Evolutionary conservation across 1,140 invertebrate genomes (phyloP).

Genomic region (Gonioctena quinquepunctata): DNA sequence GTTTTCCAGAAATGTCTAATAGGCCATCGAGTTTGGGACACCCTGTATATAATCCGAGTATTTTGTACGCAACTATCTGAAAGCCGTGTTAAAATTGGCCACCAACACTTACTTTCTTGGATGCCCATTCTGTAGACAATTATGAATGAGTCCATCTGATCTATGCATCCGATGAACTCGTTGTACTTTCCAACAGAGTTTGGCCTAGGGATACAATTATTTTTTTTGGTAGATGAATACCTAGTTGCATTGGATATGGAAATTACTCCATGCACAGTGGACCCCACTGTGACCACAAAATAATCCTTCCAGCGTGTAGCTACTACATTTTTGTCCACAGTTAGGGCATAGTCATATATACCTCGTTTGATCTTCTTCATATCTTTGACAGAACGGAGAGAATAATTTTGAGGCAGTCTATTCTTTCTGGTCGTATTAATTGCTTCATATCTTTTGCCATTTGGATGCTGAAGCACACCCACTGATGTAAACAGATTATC

Average conservation of each 20-base stretch:
- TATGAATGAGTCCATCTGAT: conserved; percentile 39
- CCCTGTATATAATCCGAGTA: conserved; percentile 44
- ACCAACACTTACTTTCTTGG: conserved; percentile 50
- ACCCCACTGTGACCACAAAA: conserved; percentile 34
- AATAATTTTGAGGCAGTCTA: conserved; percentile 1
- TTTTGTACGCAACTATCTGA: conserved; percentile 45
- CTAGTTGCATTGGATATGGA: conserved; percentile 27
- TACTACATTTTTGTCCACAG: conserved; percentile 31
- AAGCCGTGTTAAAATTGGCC: conserved; percentile 46
- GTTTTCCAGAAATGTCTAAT: no score
- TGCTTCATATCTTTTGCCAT: neutral
- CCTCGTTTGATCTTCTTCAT: conserved; percentile 13
- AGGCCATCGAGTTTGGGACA: no score
- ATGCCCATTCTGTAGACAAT: conserved; percentile 49
- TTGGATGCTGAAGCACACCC: conserved; percentile 4
- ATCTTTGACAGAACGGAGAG: neutral
- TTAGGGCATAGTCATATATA: conserved; percentile 45
- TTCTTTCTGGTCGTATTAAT: conserved; percentile 20
- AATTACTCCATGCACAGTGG: conserved; percentile 25
- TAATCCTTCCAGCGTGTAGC: conserved; percentile 25
- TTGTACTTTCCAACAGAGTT: conserved; percentile 3
- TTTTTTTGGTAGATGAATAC: conserved; percentile 31
- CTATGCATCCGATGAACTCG: conserved; percentile 3
- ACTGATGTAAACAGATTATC: conserved; percentile 16
- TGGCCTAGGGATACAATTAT: conserved; percentile 9